phyloP scores from a whole-genome alignment of 2,888 invertebrate genomes.

The Drosophila algonquin region DNA sequence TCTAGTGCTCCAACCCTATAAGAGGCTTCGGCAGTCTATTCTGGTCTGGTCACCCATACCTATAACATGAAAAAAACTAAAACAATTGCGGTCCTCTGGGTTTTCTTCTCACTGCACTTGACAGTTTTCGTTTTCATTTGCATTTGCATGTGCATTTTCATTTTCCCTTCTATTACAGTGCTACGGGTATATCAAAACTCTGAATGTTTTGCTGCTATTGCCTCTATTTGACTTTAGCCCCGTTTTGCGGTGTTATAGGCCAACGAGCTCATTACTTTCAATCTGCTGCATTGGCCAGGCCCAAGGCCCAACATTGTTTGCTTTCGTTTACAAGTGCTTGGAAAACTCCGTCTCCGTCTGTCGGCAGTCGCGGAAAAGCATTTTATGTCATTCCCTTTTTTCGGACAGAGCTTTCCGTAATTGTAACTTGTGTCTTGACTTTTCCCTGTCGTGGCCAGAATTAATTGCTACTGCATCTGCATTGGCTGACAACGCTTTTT shows the following conservation, averaged over 20 bases:
- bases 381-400: conserved; percentile 16
- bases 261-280: conserved; percentile 58
- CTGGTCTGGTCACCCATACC: not conserved
- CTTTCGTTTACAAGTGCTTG: conserved; percentile 15
- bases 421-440: conserved; percentile 3
- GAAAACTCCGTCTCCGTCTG: conserved; percentile 8
- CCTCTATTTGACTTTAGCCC: conserved; percentile 38
- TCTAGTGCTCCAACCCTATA: not conserved
- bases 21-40: too few relatives aligned
- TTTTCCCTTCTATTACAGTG: conserved; percentile 35
- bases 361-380: conserved; percentile 6
- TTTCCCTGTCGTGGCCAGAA: not conserved
- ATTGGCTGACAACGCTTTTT: too few relatives aligned
- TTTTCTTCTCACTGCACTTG: conserved; percentile 34
- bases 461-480: not conserved
- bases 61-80: not conserved
- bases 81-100: conserved; percentile 17
- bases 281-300: conserved; percentile 43
- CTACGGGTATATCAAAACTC: conserved; percentile 33
- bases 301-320: conserved; percentile 30
- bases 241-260: conserved; percentile 48
- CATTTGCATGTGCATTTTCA: conserved; percentile 41
- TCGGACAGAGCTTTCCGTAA: conserved; percentile 5
- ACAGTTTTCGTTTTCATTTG: conserved; percentile 27
- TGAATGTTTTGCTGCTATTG: conserved; percentile 23